Evolutionary conservation across 2,888 invertebrate genomes (phyloP), one percentile per base, ranked within the genome.

Genomic region (Chromoteleia sp.): DNA sequence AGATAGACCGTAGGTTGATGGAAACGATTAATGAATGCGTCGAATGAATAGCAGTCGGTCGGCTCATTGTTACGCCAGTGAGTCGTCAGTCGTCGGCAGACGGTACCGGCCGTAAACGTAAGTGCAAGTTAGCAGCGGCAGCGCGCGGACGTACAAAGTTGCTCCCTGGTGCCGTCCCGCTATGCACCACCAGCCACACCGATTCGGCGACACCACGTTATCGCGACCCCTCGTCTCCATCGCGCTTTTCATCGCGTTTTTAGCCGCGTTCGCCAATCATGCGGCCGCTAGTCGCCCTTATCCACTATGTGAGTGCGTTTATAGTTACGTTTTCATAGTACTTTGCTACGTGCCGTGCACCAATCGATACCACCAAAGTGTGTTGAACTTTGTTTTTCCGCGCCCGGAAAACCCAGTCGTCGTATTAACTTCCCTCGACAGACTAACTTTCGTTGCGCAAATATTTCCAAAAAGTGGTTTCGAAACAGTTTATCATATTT

Each of bases 1-100:
- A 67, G 81, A 81, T 68, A 77, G 77, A 63, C 76, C 81, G 81
- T 81, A 81, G 81, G 81, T 74, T 74, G 81, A 76, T 73, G 73
- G 73, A 81, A 74, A 74, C 77, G 81, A 77, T 81, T 73, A 73
- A 81, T 68, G 73, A 79, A 67, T 61, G 73, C 76, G 76, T 68
- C 73, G 81, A 76, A 81, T 76, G 81, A 81, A 73, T 81, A 74
- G 63, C 65, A 56, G 80, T 19, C 75, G 54, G 65, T 43, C 12
- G 70, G 71, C 73, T 81, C 78, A 81, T 81, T 77, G 73, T 81
- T 76, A 76, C 76, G 81, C 71, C 76, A 77, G 76, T 74, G 73
- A 67, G 79, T 71, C 81, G 73, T 76, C 81, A 76, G 76, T 81
- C 71, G 81, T 76, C 67, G 76, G 75, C 56, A 17, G 75, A 71